Base-by-base conservation (phyloP, 2,113 vertebrate genomes). In the Hydropotes inermis region DNA sequence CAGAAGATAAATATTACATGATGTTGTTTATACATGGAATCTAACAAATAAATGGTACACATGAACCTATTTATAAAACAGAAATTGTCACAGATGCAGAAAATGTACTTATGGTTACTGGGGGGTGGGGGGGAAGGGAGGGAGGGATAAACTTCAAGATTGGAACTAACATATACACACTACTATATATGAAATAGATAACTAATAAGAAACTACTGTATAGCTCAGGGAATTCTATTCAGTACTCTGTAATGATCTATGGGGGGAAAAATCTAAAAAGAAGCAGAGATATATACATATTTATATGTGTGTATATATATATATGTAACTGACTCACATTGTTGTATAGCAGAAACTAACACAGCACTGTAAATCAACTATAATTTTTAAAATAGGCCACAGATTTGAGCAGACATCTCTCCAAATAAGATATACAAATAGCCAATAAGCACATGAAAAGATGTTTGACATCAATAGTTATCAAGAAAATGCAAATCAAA, bases 121-220 rank as follows among this genome's bases (percentile, higher is more conserved):
- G 9, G 1, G 9, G 2, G 33, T 0, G 1, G 10, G 17, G 19
- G n/a, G 0, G 5, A 12, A 23, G 64, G 64, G 9, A 70, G 10
- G 64, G 10, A 70, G 64, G n/a, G 64, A 70, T 23, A 70, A 36
- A 36, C 19, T 70, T 9, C 2, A 70, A 70, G n/a, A 70, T 23
- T 70, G 64, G 19, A 70, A 12, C n/a, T 23, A 21, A 36, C 64
- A 36, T 70, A 36, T 23, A 6, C 9, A 36, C 19, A 70, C 64
- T 36, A 12, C n/a, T 70, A 9, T 23, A 36, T 70, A 36, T 12
- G 19, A 70, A 70, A 36, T 23, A 70, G 19, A 70, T 36, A 70
- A 36, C 64, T 36, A 36, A 70, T 10, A 70, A 36, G 64, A 36
- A 70, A 19, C n/a, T 70, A 36, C 1, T 23, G 9, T 36, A 36